Evolutionary conservation across 2,888 invertebrate genomes (phyloP), one percentile per base, ranked within the genome.

Genomic region (Drosophila emarginata): DNA sequence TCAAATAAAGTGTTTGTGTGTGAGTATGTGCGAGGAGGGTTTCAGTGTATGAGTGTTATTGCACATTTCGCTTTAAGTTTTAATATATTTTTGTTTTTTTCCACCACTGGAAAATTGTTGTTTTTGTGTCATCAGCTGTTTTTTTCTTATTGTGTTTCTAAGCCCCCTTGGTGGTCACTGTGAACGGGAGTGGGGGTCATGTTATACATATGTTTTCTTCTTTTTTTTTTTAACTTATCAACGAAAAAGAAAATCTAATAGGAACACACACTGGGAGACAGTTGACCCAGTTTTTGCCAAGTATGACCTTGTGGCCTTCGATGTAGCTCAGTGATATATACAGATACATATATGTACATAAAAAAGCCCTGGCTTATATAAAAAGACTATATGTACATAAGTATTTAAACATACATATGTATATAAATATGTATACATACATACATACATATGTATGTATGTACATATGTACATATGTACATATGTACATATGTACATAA

Each of bases 281-380:
- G 66, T 67, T 84, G 84, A 84, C 84, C 84, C 85, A 84, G 76
- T 84, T 84, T 84, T 50, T 56, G 40, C 15, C 40, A 45, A 18
- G 9, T 45, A 21, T 87, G 88, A 88, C 84, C 88, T 84, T 84
- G 80, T 77, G 80, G 87, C 84, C 72, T 74, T 78, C 75, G 64
- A 67, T 71, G 60, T 52, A 45, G 50, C 45, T 50, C 61, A 80
- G 65, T 56, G 65, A 67, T 18, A 54, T 15, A 21, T 4, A 11
- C 21, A 7, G 32, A 14, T 58, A 26, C 57, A 51, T 23, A 57
- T 56, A 50, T 40, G 28, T 36, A 54, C 18, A 61, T 66, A 64
- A 23, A 69, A 61, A 51, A 56, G 76, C 83, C 80, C 80, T 82
- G 86, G 78, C 80, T 86, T 80, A 80, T 83, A 80, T 80, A 85